Evolutionary conservation across 2,797 vertebrate genomes (phyloP).

Genomic region (Sebastes diploproa): DNA sequence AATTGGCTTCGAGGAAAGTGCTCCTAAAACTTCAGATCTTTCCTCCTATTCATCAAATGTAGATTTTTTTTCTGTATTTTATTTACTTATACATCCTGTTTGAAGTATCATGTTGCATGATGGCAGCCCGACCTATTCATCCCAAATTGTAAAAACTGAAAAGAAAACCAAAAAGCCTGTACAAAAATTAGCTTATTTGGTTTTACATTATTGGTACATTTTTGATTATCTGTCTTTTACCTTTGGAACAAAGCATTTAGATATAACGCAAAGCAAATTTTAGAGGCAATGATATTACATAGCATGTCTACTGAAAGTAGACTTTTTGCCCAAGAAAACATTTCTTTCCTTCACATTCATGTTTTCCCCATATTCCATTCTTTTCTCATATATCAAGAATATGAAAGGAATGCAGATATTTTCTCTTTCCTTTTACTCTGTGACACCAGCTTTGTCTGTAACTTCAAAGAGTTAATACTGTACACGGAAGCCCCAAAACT

Average conservation of each 20-base stretch:
- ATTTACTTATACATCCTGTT: no score
- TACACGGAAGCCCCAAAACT: no score
- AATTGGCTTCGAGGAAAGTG: no score
- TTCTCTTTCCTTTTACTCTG: background rate
- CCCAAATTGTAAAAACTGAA: background rate
- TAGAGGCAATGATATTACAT: background rate
- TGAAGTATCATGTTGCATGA: no score
- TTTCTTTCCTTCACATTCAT: background rate
- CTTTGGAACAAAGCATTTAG: background rate
- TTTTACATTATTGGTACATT: background rate
- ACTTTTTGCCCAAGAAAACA: background rate
- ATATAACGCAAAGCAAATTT: background rate
- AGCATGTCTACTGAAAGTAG: background rate
- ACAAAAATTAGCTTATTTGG: background rate
- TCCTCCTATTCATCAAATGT: no score
- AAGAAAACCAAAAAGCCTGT: background rate
- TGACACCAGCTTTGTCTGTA: constrained; percentile 9
- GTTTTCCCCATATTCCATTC: background rate
- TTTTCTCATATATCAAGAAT: constrained; percentile 6
- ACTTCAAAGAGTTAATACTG: constrained; percentile 5
- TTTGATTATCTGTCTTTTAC: background rate
- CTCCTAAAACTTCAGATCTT: no score
- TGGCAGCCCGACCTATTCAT: background rate
- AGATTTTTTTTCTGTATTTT: no score
- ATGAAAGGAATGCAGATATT: background rate